These are phyloP conservation scores for Schizaphis graminum DNA, from an alignment of 2,888 invertebrate species.

Conservation along the genomic window DNA sequence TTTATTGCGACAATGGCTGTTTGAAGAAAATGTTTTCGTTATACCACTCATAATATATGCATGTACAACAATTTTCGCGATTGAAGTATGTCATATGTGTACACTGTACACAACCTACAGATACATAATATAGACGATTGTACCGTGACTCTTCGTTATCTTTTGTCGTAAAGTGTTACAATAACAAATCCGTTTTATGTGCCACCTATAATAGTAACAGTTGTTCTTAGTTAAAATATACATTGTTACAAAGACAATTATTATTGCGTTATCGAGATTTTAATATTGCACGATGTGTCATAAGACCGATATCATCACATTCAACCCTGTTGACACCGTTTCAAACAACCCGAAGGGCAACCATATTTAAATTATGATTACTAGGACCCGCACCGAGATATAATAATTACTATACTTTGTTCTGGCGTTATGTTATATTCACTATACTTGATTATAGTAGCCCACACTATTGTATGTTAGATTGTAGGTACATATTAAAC, in stretches of 20 bases:
- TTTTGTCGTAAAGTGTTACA: background rate
- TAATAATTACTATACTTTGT: background rate
- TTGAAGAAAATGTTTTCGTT: background rate
- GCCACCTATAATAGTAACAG: background rate
- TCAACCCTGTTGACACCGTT: background rate
- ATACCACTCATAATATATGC: background rate
- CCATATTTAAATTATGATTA: background rate
- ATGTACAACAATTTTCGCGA: background rate
- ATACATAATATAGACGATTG: background rate
- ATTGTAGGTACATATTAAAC: background rate
- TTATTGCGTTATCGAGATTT: background rate
- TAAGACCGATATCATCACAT: background rate
- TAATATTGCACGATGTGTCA: background rate
- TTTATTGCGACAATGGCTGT: background rate
- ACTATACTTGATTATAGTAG: background rate
- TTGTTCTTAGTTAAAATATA: background rate
- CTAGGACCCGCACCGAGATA: background rate
- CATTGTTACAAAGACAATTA: background rate
- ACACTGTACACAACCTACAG: background rate
- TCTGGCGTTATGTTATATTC: background rate
- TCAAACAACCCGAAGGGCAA: background rate
- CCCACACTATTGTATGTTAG: background rate
- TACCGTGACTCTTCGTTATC: background rate
- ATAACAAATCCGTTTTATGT: background rate
- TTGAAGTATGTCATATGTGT: background rate